These are phyloP conservation scores for Agonopterix subpropinquella DNA, from an alignment of 2,888 invertebrate species.

Conservation along the genomic window DNA sequence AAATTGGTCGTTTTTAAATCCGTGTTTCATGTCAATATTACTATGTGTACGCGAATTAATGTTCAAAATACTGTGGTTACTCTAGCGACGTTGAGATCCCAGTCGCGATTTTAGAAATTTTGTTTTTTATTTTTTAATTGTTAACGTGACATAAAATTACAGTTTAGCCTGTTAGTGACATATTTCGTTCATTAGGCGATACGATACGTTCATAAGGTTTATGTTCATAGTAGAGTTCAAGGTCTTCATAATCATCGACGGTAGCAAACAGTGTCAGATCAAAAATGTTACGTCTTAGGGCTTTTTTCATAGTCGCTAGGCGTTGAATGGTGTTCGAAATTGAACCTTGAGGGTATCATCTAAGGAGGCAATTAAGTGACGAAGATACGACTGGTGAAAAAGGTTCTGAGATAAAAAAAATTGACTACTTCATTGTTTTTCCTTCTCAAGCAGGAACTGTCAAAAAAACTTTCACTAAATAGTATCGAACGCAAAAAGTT, in stretches of 20 bases:
- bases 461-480: not conserved
- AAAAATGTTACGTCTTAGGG: conserved; percentile 9
- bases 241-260: conserved; percentile 18
- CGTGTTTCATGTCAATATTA: not conserved
- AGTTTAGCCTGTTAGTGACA: conserved; percentile 19
- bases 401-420: conserved; percentile 2
- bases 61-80: too few species aligned
- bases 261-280: conserved; percentile 29
- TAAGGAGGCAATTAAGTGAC: too few species aligned
- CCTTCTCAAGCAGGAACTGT: conserved; percentile 34
- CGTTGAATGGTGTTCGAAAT: too few species aligned
- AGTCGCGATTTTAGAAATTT: not conserved
- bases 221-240: conserved; percentile 37
- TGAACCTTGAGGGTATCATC: too few species aligned
- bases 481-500: too few species aligned
- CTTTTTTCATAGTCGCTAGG: not conserved
- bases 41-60: too few species aligned
- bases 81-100: not conserved
- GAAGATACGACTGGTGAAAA: not conserved
- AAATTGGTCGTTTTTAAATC: too few species aligned
- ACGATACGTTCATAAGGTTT: conserved; percentile 22
- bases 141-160: conserved; percentile 4
- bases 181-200: conserved; percentile 22
- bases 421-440: conserved; percentile 42
- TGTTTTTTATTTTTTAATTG: conserved; percentile 6